Percentiles rank a stretch among this genome's conserved stretches.
These are phyloP conservation scores for Diadophis punctatus DNA, from an alignment of 2,113 vertebrate genomes.

Conservation along the genomic window DNA sequence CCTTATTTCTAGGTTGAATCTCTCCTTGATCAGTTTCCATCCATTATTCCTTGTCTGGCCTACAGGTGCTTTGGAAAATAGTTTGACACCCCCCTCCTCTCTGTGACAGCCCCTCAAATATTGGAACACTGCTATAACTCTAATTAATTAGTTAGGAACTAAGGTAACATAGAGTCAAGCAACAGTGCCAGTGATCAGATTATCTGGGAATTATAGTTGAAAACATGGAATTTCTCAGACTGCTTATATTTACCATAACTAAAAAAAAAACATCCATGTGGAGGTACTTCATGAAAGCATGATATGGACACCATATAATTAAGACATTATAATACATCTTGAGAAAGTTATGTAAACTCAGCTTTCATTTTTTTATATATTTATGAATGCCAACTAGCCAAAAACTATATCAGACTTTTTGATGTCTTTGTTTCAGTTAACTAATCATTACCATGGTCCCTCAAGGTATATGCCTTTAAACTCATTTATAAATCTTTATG, in stretches of 20 bases:
- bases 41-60: too few species aligned
- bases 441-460: neutral
- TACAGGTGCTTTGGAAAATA: too few species aligned
- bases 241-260: neutral
- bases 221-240: neutral
- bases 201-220: neutral
- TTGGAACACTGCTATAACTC: too few species aligned
- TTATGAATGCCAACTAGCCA: neutral
- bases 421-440: neutral
- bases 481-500: neutral
- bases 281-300: neutral
- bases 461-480: neutral
- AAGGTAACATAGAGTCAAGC: neutral
- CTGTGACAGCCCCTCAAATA: too few species aligned
- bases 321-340: neutral
- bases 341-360: neutral
- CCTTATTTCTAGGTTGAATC: too few species aligned
- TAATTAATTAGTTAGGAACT: neutral
- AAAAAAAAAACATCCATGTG: neutral
- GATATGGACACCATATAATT: neutral
- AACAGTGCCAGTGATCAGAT: neutral
- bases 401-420: neutral
- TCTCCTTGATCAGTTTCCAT: too few species aligned
- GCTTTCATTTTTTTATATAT: neutral
- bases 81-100: too few species aligned